A percentile compares a stretch with the other conserved stretches of the same genome.
phyloP scores from a whole-genome alignment of 2,888 invertebrate genomes.

The Trichacis sp. region DNA sequence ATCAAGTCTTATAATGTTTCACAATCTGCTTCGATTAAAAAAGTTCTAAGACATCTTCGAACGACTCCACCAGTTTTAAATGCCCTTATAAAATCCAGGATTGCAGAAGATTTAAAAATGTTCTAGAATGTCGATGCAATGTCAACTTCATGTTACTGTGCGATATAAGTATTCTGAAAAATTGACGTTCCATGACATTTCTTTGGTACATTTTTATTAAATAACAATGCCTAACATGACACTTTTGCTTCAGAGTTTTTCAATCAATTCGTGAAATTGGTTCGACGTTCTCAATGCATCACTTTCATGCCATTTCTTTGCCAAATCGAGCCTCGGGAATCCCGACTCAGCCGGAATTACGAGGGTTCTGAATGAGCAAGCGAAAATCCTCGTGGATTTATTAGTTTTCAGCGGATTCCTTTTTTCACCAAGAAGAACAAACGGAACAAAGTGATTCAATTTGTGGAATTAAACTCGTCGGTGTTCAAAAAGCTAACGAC shows the following conservation, averaged over 20 bases:
- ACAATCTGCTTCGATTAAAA: too few species aligned
- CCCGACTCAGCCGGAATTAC: constrained; percentile 45
- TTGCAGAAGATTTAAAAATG: too few species aligned
- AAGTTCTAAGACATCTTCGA: too few species aligned
- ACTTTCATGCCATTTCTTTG: constrained; percentile 36
- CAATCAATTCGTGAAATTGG: constrained; percentile 32
- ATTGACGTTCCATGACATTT: too few species aligned
- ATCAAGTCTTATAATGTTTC: too few species aligned
- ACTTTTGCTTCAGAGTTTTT: constrained; percentile 19
- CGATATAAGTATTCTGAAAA: too few species aligned
- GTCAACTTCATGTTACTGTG: too few species aligned
- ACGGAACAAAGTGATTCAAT: not conserved
- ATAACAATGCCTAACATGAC: not conserved
- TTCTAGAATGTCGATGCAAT: too few species aligned
- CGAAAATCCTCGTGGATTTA: constrained; percentile 44
- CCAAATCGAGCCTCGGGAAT: constrained; percentile 36
- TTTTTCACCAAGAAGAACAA: constrained; percentile 6
- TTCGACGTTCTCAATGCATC: constrained; percentile 28
- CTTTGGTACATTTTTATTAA: too few species aligned
- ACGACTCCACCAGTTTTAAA: too few species aligned
- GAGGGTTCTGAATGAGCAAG: constrained; percentile 41
- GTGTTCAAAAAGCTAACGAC: not conserved
- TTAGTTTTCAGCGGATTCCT: constrained; percentile 38
- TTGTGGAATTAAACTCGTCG: not conserved
- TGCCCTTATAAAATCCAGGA: too few species aligned